phyloP scores from a whole-genome alignment of 2,113 vertebrate species.

The Chloebia gouldiae region DNA sequence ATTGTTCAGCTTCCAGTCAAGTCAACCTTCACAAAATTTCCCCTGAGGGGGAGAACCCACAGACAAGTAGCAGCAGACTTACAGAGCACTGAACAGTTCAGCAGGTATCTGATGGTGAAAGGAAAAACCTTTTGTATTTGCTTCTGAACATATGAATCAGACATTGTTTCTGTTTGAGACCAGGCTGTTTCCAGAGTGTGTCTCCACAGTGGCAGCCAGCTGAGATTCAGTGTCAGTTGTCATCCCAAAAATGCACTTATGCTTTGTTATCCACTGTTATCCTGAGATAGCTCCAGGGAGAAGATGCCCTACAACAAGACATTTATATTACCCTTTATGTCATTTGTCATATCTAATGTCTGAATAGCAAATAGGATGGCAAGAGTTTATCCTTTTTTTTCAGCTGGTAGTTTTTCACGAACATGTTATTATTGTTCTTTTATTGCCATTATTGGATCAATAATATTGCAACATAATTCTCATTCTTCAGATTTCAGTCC shows the following conservation, averaged over 20 bases:
- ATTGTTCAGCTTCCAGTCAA: background rate
- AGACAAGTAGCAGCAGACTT: background rate
- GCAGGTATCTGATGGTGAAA: background rate
- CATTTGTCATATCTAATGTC: background rate
- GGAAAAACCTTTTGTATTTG: background rate
- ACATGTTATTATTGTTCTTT: background rate
- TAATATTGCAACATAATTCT: slow-evolving; percentile 9
- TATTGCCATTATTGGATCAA: slow-evolving; percentile 31
- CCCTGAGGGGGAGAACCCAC: background rate
- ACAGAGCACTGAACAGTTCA: background rate
- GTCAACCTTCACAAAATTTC: background rate
- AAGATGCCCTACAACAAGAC: background rate
- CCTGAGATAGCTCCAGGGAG: background rate
- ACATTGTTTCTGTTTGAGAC: background rate
- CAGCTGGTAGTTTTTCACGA: background rate
- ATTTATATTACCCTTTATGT: background rate
- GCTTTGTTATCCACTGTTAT: background rate
- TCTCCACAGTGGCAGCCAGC: background rate
- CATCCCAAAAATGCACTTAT: background rate
- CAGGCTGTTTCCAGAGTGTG: background rate
- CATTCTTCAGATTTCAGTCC: background rate
- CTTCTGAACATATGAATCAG: background rate
- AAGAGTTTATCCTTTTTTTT: background rate
- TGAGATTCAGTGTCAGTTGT: background rate
- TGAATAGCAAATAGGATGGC: background rate